These are phyloP conservation scores for Cheilosia variabilis DNA, from an alignment of 2,888 invertebrate genomes.

Conservation along the genomic window DNA sequence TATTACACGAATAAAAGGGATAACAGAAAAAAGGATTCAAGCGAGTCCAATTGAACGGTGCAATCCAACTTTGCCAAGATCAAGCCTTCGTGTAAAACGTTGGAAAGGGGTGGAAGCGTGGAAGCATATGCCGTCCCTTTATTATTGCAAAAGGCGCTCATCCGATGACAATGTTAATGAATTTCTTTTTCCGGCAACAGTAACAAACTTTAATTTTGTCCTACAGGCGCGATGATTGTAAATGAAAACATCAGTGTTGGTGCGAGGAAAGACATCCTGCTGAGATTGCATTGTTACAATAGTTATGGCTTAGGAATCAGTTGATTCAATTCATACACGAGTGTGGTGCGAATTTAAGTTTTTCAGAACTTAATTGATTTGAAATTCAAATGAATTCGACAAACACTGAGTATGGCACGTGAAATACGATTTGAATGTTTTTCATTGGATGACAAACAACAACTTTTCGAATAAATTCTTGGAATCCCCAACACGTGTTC, in stretches of 20 bases:
- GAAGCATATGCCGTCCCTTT: conserved; percentile 69
- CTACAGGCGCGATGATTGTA: conserved; percentile 57
- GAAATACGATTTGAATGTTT: not conserved
- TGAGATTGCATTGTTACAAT: conserved; percentile 44
- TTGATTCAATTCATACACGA: conserved; percentile 42
- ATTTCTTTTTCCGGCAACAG: conserved; percentile 51
- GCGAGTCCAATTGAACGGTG: conserved; percentile 71
- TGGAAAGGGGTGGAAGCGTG: conserved; percentile 69
- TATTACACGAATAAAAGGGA: conserved; percentile 59
- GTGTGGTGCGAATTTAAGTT: not conserved
- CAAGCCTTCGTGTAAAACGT: conserved; percentile 40
- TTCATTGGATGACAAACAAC: conserved; percentile 25
- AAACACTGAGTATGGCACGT: conserved; percentile 4
- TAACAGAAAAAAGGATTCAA: conserved; percentile 70
- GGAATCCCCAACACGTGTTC: conserved; percentile 66
- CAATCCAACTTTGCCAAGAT: conserved; percentile 29
- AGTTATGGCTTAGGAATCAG: conserved; percentile 50
- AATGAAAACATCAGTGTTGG: conserved; percentile 64
- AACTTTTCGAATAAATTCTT: conserved; percentile 35
- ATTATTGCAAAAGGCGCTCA: conserved; percentile 60
- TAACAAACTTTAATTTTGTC: conserved; percentile 29
- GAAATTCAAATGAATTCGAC: not conserved
- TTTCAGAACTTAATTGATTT: conserved; percentile 14
- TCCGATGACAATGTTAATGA: conserved; percentile 72
- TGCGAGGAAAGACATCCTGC: conserved; percentile 55